A percentile compares a stretch with the other conserved stretches of the same genome.
phyloP scores from a whole-genome alignment of 2,888 invertebrate genomes.

The Drosophila quinaria region DNA sequence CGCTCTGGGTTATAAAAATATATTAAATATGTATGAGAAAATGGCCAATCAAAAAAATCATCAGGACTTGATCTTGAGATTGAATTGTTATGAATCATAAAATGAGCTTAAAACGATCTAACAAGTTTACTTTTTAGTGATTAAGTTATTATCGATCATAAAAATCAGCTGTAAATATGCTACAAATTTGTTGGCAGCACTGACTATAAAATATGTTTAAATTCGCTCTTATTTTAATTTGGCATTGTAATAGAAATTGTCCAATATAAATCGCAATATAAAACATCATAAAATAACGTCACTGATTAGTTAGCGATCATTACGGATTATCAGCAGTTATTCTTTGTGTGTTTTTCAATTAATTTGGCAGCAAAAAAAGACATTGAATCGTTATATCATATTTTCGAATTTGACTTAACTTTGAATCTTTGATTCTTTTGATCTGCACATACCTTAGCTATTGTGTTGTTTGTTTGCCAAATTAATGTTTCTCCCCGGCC shows the following conservation, averaged over 20 bases:
- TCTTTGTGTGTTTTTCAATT: not conserved
- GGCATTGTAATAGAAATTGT: no score
- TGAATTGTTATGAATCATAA: not conserved
- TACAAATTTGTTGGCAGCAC: no score
- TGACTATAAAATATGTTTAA: no score
- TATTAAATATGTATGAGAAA: conserved; percentile 36
- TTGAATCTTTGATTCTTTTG: conserved; percentile 26
- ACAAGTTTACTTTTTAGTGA: not conserved
- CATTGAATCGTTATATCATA: conserved; percentile 1
- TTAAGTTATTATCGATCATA: not conserved
- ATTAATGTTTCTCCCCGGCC: conserved; percentile 37
- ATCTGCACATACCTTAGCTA: conserved; percentile 45
- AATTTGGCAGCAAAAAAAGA: not conserved
- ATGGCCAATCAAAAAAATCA: conserved; percentile 10
- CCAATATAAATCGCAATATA: no score
- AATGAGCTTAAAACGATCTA: not conserved
- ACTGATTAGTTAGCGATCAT: not conserved
- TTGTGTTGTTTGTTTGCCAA: conserved; percentile 50
- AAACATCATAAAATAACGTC: not conserved
- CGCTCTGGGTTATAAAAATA: conserved; percentile 14
- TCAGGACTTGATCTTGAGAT: not conserved
- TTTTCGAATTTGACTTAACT: conserved; percentile 24
- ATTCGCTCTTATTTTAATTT: not conserved
- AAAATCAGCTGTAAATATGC: not conserved
- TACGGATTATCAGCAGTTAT: not conserved